A percentile compares a stretch with the other conserved stretches of the same genome.
Conservation (phyloP, 2,888 invertebrate genomes). For the Trypoxylon attenuatum region DNA sequence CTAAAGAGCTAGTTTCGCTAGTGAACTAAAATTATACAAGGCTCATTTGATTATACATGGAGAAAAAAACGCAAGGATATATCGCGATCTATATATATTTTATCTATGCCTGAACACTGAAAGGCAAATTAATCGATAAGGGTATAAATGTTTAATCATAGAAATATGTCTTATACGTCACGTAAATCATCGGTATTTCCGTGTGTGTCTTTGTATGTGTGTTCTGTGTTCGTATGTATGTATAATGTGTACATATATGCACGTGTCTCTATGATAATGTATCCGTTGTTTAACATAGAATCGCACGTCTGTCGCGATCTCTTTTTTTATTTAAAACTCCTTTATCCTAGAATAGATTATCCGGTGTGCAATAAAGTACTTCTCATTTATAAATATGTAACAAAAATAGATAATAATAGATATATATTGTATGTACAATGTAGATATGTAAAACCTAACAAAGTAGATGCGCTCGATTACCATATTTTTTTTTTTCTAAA, state of each 20-base stretch:
- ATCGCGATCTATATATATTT: constrained; percentile 45
- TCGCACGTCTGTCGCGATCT: constrained; percentile 33
- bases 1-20: constrained; percentile 57
- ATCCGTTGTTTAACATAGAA: too few relatives aligned
- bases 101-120: constrained; percentile 31
- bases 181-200: constrained; percentile 31
- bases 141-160: constrained; percentile 42
- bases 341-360: constrained; percentile 38
- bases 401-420: constrained; percentile 71
- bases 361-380: constrained; percentile 61
- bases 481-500: constrained; percentile 34
- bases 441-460: constrained; percentile 64
- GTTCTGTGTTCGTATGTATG: background rate
- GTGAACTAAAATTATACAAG: constrained; percentile 63
- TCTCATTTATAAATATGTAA: constrained; percentile 64
- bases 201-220: constrained; percentile 20
- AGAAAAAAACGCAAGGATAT: constrained; percentile 43
- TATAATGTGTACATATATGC: constrained; percentile 16
- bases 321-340: constrained; percentile 36
- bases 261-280: too few relatives aligned
- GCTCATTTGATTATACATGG: constrained; percentile 59
- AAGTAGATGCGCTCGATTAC: constrained; percentile 47
- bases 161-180: constrained; percentile 52
- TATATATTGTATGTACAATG: constrained; percentile 66
- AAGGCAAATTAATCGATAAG: constrained; percentile 46